phyloP scores from a whole-genome alignment of 92 coral and sea anemone genomes.

The Scolanthus callimorphus region DNA sequence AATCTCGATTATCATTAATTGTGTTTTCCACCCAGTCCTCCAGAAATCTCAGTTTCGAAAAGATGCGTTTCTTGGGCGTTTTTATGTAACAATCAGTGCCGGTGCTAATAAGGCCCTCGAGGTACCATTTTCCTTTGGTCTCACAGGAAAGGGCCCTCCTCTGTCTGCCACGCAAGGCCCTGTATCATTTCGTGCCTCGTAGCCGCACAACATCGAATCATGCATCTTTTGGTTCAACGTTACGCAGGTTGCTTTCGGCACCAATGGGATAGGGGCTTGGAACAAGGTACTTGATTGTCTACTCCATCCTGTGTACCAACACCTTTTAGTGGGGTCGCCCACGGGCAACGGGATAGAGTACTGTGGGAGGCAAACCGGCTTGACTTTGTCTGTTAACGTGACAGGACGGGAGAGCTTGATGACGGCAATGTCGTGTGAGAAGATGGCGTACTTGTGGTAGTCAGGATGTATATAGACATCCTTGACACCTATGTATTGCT shows the following conservation, averaged over 20 bases:
- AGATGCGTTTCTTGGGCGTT: conserved; percentile 29
- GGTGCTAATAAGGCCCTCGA: conserved; percentile 61
- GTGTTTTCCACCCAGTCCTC: conserved; percentile 20
- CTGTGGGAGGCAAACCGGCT: conserved; percentile 44
- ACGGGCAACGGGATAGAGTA: conserved; percentile 10
- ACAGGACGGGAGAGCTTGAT: conserved; percentile 41
- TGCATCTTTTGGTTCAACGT: conserved; percentile 35
- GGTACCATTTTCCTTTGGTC: conserved; percentile 66
- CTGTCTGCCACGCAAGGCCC: conserved; percentile 67
- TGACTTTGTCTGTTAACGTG: conserved; percentile 12
- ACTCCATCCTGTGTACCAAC: conserved; percentile 53
- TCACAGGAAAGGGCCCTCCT: conserved; percentile 68
- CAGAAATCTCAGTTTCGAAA: conserved; percentile 38
- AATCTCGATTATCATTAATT: conserved; percentile 30
- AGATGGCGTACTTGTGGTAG: conserved; percentile 21
- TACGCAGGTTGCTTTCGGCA: conserved; percentile 34
- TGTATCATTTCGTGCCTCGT: conserved; percentile 24
- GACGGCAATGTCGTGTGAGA: conserved; percentile 51
- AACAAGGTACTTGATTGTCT: conserved; percentile 27
- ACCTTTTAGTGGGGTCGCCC: conserved; percentile 10
- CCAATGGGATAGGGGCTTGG: conserved; percentile 50
- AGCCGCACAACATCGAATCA: conserved; percentile 68
- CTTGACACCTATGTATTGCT: conserved; percentile 34
- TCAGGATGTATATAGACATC: conserved; percentile 34
- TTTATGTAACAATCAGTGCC: conserved; percentile 55